phyloP scores from a whole-genome alignment of 2,888 invertebrate species.

The Metacarcinus magister region DNA sequence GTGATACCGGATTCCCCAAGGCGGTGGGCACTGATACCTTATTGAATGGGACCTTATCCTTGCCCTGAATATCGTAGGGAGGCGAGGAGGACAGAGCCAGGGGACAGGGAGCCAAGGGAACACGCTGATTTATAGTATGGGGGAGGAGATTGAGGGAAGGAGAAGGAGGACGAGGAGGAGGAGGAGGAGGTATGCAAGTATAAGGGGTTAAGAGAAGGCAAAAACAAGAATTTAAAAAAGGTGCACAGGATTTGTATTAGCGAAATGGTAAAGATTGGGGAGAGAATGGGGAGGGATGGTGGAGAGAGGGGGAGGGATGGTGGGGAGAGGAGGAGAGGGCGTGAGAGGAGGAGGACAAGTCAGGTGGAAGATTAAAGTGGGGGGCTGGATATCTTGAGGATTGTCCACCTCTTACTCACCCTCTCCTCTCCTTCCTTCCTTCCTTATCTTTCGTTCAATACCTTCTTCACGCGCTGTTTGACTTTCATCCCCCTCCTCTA shows the following conservation, averaged over 20 bases:
- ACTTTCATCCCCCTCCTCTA: not conserved
- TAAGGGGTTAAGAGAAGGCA: not conserved
- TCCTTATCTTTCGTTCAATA: not conserved
- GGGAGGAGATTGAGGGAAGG: not conserved
- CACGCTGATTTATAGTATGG: not conserved
- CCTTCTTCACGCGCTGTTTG: constrained; percentile 2
- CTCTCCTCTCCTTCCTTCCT: not conserved
- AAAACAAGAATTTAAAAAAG: not conserved
- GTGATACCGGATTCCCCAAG: constrained; percentile 36
- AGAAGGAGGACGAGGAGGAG: not conserved
- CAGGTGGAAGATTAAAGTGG: constrained; percentile 30
- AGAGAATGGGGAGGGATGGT: not conserved
- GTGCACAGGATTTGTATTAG: not conserved
- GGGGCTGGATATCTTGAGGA: constrained; percentile 1
- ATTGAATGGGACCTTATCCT: constrained; percentile 45
- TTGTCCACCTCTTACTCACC: not conserved
- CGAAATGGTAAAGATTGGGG: not conserved
- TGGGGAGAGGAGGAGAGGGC: not conserved
- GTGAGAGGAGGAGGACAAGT: not conserved
- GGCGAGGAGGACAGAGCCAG: not conserved
- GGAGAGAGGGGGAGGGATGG: not conserved
- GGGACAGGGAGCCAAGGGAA: not conserved
- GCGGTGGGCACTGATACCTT: constrained; percentile 41
- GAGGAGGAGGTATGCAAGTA: not conserved
- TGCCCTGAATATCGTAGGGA: not conserved